phyloP scores from a whole-genome alignment of 1,140 invertebrate species.

The Venturia canescens region DNA sequence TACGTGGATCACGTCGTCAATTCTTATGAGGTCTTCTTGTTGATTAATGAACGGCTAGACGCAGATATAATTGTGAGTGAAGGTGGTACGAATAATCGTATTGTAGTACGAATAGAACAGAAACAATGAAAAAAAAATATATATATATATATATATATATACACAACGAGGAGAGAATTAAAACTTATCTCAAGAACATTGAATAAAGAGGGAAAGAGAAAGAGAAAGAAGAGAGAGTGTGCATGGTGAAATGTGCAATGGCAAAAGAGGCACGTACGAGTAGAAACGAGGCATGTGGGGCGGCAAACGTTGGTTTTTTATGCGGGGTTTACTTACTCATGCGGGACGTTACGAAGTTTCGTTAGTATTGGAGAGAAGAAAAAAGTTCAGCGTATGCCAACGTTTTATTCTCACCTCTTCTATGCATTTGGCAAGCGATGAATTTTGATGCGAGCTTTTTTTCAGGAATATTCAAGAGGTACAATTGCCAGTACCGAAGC shows the following conservation, averaged over 20 bases:
- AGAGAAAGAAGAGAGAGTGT: constrained; percentile 20
- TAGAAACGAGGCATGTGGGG: constrained; percentile 35
- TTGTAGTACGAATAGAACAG: background rate
- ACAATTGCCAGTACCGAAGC: constrained; percentile 63
- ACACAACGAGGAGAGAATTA: background rate
- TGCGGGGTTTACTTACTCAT: constrained; percentile 2
- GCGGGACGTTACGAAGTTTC: constrained; percentile 9
- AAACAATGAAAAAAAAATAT: background rate
- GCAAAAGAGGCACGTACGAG: constrained; percentile 23
- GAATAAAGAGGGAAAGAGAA: background rate
- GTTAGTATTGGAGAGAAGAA: constrained; percentile 4
- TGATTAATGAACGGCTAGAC: constrained; percentile 40
- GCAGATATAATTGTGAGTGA: constrained; percentile 25
- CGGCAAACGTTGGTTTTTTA: constrained; percentile 35
- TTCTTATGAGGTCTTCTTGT: background rate
- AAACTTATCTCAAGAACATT: background rate
- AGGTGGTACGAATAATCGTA: background rate
- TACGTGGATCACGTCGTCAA: constrained; percentile 14
- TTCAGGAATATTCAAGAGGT: constrained; percentile 72
- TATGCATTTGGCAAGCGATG: background rate
- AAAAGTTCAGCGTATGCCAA: background rate
- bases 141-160: background rate
- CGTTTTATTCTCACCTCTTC: constrained; percentile 34
- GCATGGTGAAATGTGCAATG: constrained; percentile 14
- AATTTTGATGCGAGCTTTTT: constrained; percentile 41